Base-by-base conservation (phyloP, 2,113 vertebrate genomes). In the Nibea coibor region DNA sequence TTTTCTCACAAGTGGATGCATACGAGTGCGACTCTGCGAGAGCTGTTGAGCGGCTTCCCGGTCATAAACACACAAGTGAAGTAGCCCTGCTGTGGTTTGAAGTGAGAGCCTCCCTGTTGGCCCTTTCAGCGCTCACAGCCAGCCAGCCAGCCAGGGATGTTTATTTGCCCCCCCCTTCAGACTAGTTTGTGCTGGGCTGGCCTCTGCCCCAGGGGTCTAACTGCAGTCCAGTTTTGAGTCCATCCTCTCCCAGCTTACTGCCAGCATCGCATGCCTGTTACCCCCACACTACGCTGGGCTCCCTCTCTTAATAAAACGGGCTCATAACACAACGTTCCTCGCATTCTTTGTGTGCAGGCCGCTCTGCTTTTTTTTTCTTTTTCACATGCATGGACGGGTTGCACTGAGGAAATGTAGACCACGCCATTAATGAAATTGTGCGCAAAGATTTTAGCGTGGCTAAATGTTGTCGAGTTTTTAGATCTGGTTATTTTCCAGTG, bases 241-340 rank as follows among this genome's bases (percentile, higher is more conserved):
- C 77, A 78, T 84, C 83, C 64, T 83, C 74, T 83, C 42, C 53
- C 62, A 83, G 71, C 65, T 66, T 50, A 43, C 42, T 64, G 65
- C 80, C 80, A 65, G 63, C 79, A 85, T 85, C 75, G 86, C 77
- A 83, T 73, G 84, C 65, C 70, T 81, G 68, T 78, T 75, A 54
- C 57, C 75, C 61, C 42, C 82, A 76, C 66, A 75, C 58, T 81
- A 66, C 57, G 83, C 80, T 19, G 50, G 73, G 63, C 80, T 85
- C 72, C 64, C 80, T 48, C 83, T 82, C 85, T 86, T 89, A 90
- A 89, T 92, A 90, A 90, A 91, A 90, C 63, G 19, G 82, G 58
- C 85, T 89, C 86, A 88, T 83, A 72, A 87, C 24, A 51, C 84
- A 88, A 92, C 88, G 82, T 94, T 92, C 92, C 83, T 84, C 31